These are phyloP conservation scores for Oikopleura vanhoeffeni DNA, from an alignment of 23 tunicate species.

Conservation along the genomic window DNA sequence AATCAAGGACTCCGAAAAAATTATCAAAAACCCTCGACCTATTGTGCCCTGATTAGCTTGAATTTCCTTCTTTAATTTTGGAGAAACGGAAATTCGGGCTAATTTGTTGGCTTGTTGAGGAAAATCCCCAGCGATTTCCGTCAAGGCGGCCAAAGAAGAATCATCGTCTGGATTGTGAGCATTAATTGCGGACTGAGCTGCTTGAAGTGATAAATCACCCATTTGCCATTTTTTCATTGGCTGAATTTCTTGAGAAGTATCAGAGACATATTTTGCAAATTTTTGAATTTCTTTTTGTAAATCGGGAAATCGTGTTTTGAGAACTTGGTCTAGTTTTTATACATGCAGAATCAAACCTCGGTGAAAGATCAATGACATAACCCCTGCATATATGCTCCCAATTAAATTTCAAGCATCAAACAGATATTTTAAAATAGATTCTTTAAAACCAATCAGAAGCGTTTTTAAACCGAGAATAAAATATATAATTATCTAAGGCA, in stretches of 20 bases:
- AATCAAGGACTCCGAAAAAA: no score
- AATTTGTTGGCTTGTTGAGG: not conserved
- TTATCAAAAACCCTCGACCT: no score
- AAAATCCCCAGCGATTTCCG: not conserved
- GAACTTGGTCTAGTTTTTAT: no score
- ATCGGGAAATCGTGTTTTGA: conserved; percentile 42
- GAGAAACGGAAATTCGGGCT: not conserved
- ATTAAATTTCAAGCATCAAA: no score
- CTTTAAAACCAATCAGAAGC: no score
- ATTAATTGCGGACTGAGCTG: not conserved
- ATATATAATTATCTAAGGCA: no score
- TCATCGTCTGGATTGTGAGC: not conserved
- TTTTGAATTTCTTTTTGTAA: conserved; percentile 31
- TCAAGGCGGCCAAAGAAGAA: not conserved
- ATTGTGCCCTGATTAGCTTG: not conserved
- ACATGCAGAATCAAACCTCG: conserved; percentile 67
- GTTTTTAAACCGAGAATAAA: no score
- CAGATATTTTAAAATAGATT: no score
- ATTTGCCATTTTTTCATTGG: conserved; percentile 53
- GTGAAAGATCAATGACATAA: no score
- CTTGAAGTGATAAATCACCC: not conserved
- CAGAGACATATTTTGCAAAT: conserved; percentile 51
- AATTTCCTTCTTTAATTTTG: not conserved
- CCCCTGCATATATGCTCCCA: no score
- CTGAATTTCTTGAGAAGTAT: conserved; percentile 65